Evolutionary conservation across 2,888 invertebrate genomes (phyloP).

Genomic region (Anorthoa munda): DNA sequence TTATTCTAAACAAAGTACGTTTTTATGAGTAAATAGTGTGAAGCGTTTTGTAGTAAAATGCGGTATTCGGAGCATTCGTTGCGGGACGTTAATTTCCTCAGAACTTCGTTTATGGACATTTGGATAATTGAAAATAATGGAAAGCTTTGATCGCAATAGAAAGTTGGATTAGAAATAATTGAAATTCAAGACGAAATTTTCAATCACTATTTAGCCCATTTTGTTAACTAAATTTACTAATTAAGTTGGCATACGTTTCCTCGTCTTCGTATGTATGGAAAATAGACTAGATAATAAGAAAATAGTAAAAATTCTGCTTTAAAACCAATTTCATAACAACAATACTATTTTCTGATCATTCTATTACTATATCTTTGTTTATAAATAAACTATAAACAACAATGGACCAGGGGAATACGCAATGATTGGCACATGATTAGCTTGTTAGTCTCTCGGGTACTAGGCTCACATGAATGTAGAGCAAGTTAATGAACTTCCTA

Average conservation of each 20-base stretch:
- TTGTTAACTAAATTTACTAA: background rate
- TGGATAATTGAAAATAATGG: background rate
- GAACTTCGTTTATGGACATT: background rate
- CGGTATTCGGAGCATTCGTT: background rate
- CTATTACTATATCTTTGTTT: background rate
- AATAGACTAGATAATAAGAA: background rate
- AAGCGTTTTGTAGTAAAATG: conserved; percentile 26
- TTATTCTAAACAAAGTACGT: conserved; percentile 42
- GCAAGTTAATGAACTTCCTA: background rate
- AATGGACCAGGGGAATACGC: conserved; percentile 26
- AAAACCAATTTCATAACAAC: background rate
- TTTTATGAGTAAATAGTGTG: conserved; percentile 16
- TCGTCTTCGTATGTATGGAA: background rate
- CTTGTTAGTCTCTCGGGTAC: conserved; percentile 16
- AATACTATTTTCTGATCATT: background rate
- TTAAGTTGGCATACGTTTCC: background rate
- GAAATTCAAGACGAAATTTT: background rate
- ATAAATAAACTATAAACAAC: background rate
- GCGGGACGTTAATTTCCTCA: conserved; percentile 4
- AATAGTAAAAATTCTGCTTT: background rate
- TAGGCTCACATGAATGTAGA: conserved; percentile 41
- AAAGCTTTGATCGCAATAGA: background rate
- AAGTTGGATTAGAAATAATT: conserved; percentile 9
- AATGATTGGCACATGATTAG: conserved; percentile 26
- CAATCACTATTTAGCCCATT: background rate